Evolutionary conservation across 2,113 vertebrate species (phyloP).

Genomic region (Monarcha castaneiventris): DNA sequence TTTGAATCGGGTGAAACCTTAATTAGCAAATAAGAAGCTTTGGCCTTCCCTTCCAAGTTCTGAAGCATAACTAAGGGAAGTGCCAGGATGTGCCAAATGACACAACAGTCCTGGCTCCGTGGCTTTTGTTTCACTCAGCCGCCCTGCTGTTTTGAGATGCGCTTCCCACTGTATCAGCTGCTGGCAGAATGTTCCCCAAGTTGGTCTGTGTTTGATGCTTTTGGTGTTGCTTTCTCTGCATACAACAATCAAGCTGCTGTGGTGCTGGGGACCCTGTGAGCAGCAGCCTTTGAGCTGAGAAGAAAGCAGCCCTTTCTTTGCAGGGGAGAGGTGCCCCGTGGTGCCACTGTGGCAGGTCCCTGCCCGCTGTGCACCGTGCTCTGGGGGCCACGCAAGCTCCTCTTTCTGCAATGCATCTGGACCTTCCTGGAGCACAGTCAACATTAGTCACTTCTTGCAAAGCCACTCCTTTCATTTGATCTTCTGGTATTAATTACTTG

Average conservation of each 20-base stretch:
- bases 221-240: background rate
- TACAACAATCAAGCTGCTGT: background rate
- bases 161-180: conserved; percentile 6
- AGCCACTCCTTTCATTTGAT: conserved; percentile 32
- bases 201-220: background rate
- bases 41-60: background rate
- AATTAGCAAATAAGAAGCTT: conserved; percentile 41
- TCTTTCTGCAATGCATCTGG: background rate
- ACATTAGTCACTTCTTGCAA: background rate
- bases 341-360: background rate
- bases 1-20: background rate
- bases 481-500: conserved; percentile 17
- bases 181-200: conserved; percentile 1
- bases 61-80: background rate
- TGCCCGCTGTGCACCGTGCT: background rate
- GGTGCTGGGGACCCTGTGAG: background rate
- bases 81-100: conserved; percentile 2
- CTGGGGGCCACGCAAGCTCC: background rate
- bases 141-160: conserved; percentile 7
- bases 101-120: background rate
- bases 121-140: background rate
- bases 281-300: conserved; percentile 25
- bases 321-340: background rate
- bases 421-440: background rate
- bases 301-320: background rate